Percentiles rank a stretch among this genome's conserved stretches.
phyloP scores from a whole-genome alignment of 1,140 invertebrate genomes.

The Papilio machaon region DNA sequence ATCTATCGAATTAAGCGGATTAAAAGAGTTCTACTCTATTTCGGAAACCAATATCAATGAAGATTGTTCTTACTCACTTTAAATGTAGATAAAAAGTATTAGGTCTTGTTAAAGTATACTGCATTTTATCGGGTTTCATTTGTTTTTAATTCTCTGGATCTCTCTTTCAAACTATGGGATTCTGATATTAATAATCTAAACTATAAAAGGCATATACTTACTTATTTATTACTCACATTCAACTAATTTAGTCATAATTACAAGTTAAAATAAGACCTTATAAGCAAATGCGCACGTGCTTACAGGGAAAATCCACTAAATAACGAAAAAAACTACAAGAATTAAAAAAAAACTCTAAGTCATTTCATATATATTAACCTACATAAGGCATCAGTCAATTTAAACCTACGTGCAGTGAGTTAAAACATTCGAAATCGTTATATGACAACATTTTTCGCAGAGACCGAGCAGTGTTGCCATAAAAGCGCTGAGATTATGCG shows the following conservation, averaged over 20 bases:
- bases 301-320: slow-evolving; percentile 11
- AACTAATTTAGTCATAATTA: neutral
- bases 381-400: slow-evolving; percentile 43
- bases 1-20: slow-evolving; percentile 78
- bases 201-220: neutral
- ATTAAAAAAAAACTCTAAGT: slow-evolving; percentile 13
- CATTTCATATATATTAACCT: slow-evolving; percentile 43
- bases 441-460: slow-evolving; percentile 78
- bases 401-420: slow-evolving; percentile 47
- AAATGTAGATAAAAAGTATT: slow-evolving; percentile 8
- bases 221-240: neutral
- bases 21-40: slow-evolving; percentile 66
- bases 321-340: neutral
- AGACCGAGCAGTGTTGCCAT: slow-evolving; percentile 66
- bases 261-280: neutral
- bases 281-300: neutral
- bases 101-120: neutral
- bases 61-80: slow-evolving; percentile 23
- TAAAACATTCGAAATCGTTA: slow-evolving; percentile 67
- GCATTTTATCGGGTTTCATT: neutral
- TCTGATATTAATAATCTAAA: neutral
- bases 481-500: slow-evolving; percentile 68
- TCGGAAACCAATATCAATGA: slow-evolving; percentile 44
- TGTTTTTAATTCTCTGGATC: neutral
- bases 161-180: neutral